phyloP scores from a whole-genome alignment of 37 sponge, comb jelly and placozoan species.

The Theonella swinhoei region DNA sequence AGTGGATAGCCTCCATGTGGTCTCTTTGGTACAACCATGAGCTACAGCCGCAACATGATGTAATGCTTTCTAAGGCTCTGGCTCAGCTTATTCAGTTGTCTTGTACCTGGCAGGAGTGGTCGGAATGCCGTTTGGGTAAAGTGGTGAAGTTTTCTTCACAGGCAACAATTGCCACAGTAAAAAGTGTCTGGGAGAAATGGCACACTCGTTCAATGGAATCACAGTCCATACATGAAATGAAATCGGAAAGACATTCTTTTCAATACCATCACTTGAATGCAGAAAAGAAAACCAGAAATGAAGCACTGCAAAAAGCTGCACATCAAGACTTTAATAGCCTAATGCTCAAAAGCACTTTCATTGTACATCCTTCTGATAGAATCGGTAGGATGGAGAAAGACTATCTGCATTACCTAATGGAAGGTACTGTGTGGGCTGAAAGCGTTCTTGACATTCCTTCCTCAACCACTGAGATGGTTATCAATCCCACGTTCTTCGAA shows the following conservation, averaged over 20 bases:
- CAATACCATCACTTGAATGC: too few relatives aligned
- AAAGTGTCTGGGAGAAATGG: constrained; percentile 34
- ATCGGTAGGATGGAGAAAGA: neutral
- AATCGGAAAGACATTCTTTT: neutral
- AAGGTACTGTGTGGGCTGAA: constrained; percentile 45
- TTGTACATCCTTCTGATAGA: neutral
- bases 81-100: too few relatives aligned
- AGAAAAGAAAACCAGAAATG: too few relatives aligned
- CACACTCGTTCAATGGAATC: neutral
- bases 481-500: constrained; percentile 43
- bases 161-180: neutral
- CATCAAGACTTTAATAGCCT: too few relatives aligned
- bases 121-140: too few relatives aligned
- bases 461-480: neutral
- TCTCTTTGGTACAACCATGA: too few relatives aligned
- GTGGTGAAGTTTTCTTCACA: constrained; percentile 28
- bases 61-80: too few relatives aligned
- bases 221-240: neutral
- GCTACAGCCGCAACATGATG: too few relatives aligned
- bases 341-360: neutral
- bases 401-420: neutral
- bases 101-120: too few relatives aligned
- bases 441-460: neutral
- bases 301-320: too few relatives aligned
- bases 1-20: too few relatives aligned